Conservation (phyloP, 1,140 invertebrate species). For the Drosophila rufa region DNA sequence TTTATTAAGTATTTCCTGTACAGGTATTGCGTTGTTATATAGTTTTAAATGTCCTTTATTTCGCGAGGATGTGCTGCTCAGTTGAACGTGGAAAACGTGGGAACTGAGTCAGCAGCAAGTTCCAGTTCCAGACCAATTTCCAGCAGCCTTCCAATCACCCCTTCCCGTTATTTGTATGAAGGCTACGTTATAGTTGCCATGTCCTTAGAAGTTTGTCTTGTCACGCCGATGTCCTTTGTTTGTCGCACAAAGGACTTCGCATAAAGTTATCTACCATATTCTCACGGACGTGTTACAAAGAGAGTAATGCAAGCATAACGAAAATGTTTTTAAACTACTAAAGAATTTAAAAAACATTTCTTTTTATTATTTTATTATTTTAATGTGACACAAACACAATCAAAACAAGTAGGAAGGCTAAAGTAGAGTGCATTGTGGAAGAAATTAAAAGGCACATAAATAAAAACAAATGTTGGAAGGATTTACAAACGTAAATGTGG, state of each 20-base stretch:
- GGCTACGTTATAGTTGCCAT: constrained; percentile 16
- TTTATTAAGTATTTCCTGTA: neutral
- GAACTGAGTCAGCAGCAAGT: constrained; percentile 49
- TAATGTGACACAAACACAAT: no score
- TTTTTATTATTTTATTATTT: no score
- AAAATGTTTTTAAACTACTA: neutral
- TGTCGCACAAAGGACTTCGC: neutral
- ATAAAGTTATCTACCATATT: constrained; percentile 5
- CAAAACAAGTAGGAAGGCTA: no score
- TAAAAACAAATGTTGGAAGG: no score
- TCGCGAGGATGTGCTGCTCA: constrained; percentile 27
- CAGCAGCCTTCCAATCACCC: constrained; percentile 55
- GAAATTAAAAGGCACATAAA: no score
- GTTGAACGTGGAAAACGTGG: constrained; percentile 55
- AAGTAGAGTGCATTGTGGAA: no score
- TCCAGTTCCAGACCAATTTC: constrained; percentile 52
- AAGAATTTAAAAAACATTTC: no score
- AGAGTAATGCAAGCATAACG: neutral
- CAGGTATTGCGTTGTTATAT: constrained; percentile 2
- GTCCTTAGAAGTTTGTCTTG: constrained; percentile 26
- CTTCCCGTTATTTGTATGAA: constrained; percentile 9
- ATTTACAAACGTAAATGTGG: no score
- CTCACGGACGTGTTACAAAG: no score
- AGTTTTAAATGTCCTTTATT: constrained; percentile 9
- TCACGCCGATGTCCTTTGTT: constrained; percentile 21